Evolutionary conservation across 2,888 invertebrate genomes (phyloP).

Genomic region (Halocaridina rubra): DNA sequence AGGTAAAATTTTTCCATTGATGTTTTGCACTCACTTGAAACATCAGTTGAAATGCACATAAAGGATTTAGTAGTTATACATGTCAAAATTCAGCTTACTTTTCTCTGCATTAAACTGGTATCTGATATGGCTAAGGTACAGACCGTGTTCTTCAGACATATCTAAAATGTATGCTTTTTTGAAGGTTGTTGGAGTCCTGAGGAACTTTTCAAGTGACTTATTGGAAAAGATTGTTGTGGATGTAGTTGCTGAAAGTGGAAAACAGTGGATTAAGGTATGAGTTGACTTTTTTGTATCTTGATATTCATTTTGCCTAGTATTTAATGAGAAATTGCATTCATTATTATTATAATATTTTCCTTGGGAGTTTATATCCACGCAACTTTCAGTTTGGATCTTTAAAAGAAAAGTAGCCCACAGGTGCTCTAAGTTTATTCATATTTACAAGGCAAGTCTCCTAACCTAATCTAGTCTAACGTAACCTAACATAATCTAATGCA

Average conservation of each 20-base stretch:
- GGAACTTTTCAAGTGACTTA: background rate
- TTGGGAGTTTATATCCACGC: background rate
- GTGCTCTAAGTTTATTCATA: no score
- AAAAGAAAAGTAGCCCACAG: background rate
- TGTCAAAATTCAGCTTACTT: no score
- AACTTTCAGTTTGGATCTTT: background rate
- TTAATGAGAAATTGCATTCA: background rate
- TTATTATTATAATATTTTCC: background rate
- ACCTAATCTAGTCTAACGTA: background rate
- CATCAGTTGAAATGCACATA: no score
- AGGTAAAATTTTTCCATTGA: no score
- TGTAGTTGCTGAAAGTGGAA: slow-evolving; percentile 39
- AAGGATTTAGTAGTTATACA: no score
- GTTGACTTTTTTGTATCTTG: background rate
- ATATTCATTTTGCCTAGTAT: background rate
- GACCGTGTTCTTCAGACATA: no score
- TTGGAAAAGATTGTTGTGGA: slow-evolving; percentile 43
- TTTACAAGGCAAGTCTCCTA: no score
- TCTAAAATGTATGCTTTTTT: no score
- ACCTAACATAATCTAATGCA: no score
- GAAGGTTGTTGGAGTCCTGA: slow-evolving; percentile 31
- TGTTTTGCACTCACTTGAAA: no score
- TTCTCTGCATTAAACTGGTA: no score
- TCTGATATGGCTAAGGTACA: no score
- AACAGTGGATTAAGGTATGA: slow-evolving; percentile 40